Evolutionary conservation across 2,797 vertebrate species (phyloP).

Genomic region (Bufotes viridis): DNA sequence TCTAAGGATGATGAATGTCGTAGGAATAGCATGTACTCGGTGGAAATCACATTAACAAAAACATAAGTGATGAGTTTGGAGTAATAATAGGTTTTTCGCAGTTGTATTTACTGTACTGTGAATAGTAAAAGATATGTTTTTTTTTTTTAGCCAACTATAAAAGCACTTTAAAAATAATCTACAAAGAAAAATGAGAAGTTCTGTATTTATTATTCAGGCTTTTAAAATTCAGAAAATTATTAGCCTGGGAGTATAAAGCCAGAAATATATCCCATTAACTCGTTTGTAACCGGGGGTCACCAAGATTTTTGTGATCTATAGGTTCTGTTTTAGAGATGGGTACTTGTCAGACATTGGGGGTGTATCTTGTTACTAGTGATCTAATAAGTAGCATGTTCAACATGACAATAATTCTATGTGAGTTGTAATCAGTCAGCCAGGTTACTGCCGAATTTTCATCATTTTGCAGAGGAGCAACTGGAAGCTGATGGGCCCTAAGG

Average conservation of each 20-base stretch:
- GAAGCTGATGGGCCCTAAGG: too few relatives aligned
- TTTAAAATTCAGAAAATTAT: conserved; percentile 9
- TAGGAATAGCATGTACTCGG: conserved; percentile 34
- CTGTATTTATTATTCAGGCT: neutral
- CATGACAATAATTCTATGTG: too few relatives aligned
- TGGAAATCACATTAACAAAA: conserved; percentile 46
- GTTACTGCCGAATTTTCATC: too few relatives aligned
- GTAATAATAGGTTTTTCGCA: conserved; percentile 35
- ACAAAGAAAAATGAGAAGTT: conserved; percentile 7
- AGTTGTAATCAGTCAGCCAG: too few relatives aligned
- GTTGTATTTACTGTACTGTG: conserved; percentile 1
- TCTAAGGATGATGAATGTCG: conserved; percentile 41
- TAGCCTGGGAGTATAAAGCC: neutral
- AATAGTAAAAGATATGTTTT: conserved; percentile 20
- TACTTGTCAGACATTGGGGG: too few relatives aligned
- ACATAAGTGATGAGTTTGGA: conserved; percentile 31
- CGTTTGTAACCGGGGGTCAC: neutral
- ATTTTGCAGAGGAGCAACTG: too few relatives aligned
- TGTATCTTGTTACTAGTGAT: too few relatives aligned
- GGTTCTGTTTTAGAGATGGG: too few relatives aligned
- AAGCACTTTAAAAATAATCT: neutral
- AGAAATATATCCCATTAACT: neutral
- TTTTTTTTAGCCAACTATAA: conserved; percentile 1
- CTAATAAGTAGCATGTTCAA: too few relatives aligned
- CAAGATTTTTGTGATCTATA: neutral